Evolutionary conservation across 2,113 vertebrate genomes (phyloP).

Genomic region (Aythya baeri): DNA sequence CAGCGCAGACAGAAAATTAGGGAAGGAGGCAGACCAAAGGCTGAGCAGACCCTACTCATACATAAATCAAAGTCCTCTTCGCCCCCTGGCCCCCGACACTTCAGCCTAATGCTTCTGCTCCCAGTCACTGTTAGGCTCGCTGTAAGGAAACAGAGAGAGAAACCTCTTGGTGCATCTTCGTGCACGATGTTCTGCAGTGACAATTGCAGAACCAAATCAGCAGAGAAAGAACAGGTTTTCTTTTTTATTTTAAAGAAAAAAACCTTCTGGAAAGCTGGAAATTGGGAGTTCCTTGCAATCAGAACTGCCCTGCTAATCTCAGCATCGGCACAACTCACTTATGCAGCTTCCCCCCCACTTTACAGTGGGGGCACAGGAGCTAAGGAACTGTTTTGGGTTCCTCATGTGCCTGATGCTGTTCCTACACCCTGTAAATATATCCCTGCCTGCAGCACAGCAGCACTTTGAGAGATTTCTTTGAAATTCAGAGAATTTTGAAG

Average conservation of each 20-base stretch:
- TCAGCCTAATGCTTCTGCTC: not conserved
- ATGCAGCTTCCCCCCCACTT: not conserved
- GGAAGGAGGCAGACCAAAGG: not conserved
- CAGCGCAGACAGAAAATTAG: not conserved
- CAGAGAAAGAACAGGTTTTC: not conserved
- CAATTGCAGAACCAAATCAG: not conserved
- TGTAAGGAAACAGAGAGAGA: not conserved
- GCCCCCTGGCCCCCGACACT: fast-evolving
- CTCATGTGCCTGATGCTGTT: fast-evolving
- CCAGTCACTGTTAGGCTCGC: fast-evolving
- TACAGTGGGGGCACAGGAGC: fast-evolving
- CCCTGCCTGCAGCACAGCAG: not conserved
- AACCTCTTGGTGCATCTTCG: not conserved
- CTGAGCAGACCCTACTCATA: not conserved
- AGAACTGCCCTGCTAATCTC: not conserved
- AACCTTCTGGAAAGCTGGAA: not conserved
- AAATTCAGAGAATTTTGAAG: not conserved
- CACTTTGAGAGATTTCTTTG: not conserved
- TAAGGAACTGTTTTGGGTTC: not conserved
- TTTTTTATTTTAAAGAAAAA: not conserved
- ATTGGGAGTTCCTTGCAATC: not conserved
- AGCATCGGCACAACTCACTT: not conserved
- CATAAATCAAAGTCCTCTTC: not conserved
- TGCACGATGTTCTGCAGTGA: not conserved
- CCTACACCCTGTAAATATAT: fast-evolving